These are phyloP conservation scores for Xylophagus ater DNA, from an alignment of 2,888 invertebrate genomes.

Conservation along the genomic window DNA sequence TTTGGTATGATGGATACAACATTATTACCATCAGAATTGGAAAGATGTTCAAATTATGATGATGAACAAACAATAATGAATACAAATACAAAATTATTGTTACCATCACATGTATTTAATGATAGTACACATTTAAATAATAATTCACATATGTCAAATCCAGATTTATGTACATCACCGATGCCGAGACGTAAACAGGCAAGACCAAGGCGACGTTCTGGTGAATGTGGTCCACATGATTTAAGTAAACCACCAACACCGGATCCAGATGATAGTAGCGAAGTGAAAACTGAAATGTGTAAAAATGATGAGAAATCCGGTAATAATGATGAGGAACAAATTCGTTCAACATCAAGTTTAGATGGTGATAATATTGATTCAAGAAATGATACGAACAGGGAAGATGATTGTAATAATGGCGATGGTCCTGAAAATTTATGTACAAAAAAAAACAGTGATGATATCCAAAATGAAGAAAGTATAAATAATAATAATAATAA, in stretches of 20 bases:
- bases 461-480: slow-evolving; percentile 14
- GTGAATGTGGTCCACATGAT: slow-evolving; percentile 58
- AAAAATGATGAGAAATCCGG: slow-evolving; percentile 28
- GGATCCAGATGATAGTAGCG: slow-evolving; percentile 29
- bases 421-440: slow-evolving; percentile 39
- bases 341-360: slow-evolving; percentile 1
- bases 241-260: slow-evolving; percentile 38
- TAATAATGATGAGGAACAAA: slow-evolving; percentile 4
- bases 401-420: slow-evolving; percentile 16
- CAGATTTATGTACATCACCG: slow-evolving; percentile 59
- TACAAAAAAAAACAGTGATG: slow-evolving; percentile 30
- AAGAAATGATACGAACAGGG: background rate
- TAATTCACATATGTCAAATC: slow-evolving; percentile 37
- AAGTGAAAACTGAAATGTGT: slow-evolving; percentile 41
- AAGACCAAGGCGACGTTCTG: slow-evolving; percentile 70
- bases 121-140: slow-evolving; percentile 33
- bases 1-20: slow-evolving; percentile 31
- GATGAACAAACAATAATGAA: slow-evolving; percentile 38
- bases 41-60: slow-evolving; percentile 35
- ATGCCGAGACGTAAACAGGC: slow-evolving; percentile 78
- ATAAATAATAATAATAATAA: slow-evolving; percentile 6
- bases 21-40: slow-evolving; percentile 31
- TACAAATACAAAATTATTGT: slow-evolving; percentile 30
- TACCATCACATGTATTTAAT: slow-evolving; percentile 34
- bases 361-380: slow-evolving; percentile 6